Evolutionary conservation across 2,113 vertebrate genomes (phyloP).

Genomic region (Holacanthus passer): DNA sequence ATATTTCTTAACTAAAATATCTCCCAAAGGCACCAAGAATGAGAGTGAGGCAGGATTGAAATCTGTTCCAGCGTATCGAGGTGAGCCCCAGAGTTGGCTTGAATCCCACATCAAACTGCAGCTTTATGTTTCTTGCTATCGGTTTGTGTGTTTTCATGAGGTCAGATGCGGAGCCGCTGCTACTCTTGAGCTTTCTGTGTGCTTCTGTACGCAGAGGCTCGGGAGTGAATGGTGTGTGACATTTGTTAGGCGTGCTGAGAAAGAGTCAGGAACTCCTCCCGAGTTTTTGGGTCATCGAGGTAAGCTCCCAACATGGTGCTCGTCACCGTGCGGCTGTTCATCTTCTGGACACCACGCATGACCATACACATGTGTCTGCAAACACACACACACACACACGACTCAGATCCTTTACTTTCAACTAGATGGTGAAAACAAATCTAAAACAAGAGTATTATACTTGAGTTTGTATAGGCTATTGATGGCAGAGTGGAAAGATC

Average conservation of each 20-base stretch:
- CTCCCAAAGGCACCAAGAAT: conserved; percentile 69
- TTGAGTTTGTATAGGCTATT: no score
- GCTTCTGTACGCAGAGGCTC: not conserved
- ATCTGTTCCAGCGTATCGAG: conserved; percentile 27
- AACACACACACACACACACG: conserved; percentile 20
- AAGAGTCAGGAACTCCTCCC: conserved; percentile 85
- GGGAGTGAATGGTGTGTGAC: not conserved
- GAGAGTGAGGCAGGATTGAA: conserved; percentile 29
- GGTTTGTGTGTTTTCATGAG: not conserved
- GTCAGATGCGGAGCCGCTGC: conserved; percentile 8
- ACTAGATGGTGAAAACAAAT: not conserved
- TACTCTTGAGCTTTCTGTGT: not conserved
- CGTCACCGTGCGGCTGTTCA: conserved; percentile 84
- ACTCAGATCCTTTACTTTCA: conserved; percentile 4
- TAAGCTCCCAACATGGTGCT: conserved; percentile 85
- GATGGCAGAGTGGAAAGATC: no score
- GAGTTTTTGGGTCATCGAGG: conserved; percentile 85
- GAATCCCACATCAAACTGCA: conserved; percentile 12
- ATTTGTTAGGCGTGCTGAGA: conserved; percentile 62
- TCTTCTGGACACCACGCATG: conserved; percentile 88
- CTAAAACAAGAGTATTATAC: no score
- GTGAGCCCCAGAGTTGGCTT: not conserved
- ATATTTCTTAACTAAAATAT: conserved; percentile 50
- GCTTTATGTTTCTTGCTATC: no score
- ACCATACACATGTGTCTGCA: conserved; percentile 86